Evolutionary conservation across 2,888 invertebrate species (phyloP).

Genomic region (Erebia palarica): DNA sequence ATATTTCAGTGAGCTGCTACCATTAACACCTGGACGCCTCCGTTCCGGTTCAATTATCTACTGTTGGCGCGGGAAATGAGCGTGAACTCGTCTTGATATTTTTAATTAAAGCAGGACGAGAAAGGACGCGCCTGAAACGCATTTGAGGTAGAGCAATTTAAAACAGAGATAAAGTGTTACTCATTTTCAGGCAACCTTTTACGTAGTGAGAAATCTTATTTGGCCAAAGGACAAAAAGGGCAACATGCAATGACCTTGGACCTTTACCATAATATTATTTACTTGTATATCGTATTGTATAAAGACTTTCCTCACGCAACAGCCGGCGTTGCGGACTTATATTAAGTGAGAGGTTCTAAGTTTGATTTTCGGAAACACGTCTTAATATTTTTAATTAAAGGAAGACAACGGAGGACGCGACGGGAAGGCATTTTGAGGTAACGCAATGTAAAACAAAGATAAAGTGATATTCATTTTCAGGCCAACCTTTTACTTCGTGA

Average conservation of each 20-base stretch:
- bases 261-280: no score
- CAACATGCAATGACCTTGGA: no score
- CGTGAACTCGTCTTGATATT: slow-evolving; percentile 38
- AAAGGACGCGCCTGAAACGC: background rate
- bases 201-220: no score
- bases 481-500: no score
- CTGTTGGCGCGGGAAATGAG: slow-evolving; percentile 36
- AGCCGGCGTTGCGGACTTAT: no score
- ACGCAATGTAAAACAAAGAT: background rate
- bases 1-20: slow-evolving; percentile 34
- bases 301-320: no score
- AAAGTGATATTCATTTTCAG: background rate
- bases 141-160: slow-evolving; percentile 1
- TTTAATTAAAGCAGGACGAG: slow-evolving; percentile 39
- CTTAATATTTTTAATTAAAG: slow-evolving; percentile 43
- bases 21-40: slow-evolving; percentile 30
- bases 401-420: background rate
- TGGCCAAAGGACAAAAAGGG: no score
- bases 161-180: background rate
- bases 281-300: no score
- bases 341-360: no score
- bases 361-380: slow-evolving; percentile 13
- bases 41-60: slow-evolving; percentile 40
- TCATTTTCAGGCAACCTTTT: background rate
- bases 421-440: background rate